These are phyloP conservation scores for Arrhopalites spinosus DNA, from an alignment of 2,888 invertebrate species.

Conservation along the genomic window DNA sequence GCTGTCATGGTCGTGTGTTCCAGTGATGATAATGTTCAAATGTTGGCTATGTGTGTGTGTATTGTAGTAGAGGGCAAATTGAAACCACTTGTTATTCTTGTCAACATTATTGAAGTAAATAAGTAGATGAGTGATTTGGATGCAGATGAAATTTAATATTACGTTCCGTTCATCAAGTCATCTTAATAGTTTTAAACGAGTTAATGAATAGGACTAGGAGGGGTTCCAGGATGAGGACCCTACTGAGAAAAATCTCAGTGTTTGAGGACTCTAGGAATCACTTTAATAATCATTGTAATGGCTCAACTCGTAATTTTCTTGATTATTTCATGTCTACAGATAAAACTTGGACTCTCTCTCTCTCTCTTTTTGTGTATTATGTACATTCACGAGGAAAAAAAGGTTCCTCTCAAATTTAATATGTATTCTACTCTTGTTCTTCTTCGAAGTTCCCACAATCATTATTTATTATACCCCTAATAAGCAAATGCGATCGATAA, in stretches of 20 bases:
- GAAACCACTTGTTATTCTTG: constrained; percentile 38
- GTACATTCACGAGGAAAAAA: too few relatives aligned
- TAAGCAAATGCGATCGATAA: constrained; percentile 39
- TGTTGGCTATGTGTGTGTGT: not conserved
- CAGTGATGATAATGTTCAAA: not conserved
- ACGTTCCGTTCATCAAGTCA: constrained; percentile 39
- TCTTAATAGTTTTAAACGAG: constrained; percentile 54
- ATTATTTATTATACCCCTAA: constrained; percentile 51
- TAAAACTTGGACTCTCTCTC: not conserved
- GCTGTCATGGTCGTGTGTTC: not conserved
- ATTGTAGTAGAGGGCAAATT: constrained; percentile 17
- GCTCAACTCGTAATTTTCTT: not conserved
- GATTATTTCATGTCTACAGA: not conserved
- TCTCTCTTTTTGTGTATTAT: not conserved
- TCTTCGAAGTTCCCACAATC: constrained; percentile 46
- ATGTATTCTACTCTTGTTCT: constrained; percentile 14
- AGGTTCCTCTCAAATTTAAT: not conserved
- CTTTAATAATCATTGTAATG: not conserved
- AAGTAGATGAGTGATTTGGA: constrained; percentile 55
- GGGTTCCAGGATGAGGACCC: not conserved
- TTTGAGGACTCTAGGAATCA: too few relatives aligned
- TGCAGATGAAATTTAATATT: constrained; percentile 56
- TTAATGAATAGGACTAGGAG: constrained; percentile 46
- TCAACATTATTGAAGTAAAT: constrained; percentile 50
- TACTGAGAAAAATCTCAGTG: not conserved